Base-by-base conservation (phyloP, 2,888 invertebrate species). In the Timandra comae region DNA sequence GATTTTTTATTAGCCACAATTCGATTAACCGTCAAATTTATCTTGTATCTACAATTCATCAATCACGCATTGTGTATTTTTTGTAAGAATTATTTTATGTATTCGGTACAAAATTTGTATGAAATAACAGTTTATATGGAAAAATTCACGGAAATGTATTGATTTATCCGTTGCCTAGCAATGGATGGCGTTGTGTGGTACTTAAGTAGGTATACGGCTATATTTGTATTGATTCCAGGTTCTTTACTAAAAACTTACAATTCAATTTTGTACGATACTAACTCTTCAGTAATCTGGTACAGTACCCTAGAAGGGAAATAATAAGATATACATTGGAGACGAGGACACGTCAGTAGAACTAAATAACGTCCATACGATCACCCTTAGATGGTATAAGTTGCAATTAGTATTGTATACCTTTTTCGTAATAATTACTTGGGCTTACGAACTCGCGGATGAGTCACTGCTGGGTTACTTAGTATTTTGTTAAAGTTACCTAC, bases 361-460 rank as follows among this genome's bases (percentile, higher is more conserved):
- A 45, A 64, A 40, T 49, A 49, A 49, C 56, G 59, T 49, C 47
- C 52, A 53, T 56, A 58, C 56, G 63, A 61, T 57, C 49, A 36
- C 31, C 66, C 63, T 41, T 61, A 59, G 49, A 59, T 38, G 61
- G 59, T 31, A 39, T 34, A 43, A 43, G 33, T 30, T 31, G 38
- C 47, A 50, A 52, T 56, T 56, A 52, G 62, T 58, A 63, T 58
- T 52, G 55, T 52, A 41, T 46, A 48, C 62, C 62, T 61, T 66
- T 60, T 63, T 57, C 49, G 64, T 58, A 54, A 45, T 62, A 63
- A 56, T 56, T 55, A 55, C 49, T 46, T 48, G 31, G 33, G 30
- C 22, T 16, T 35, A 16, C 33, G 32, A 20, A 21, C n/a, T n/a
- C n/a, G n/a, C n/a, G n/a, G n/a, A n/a, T n/a, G n/a, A n/a, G n/a